Percentiles rank a stretch among this genome's conserved stretches.
phyloP scores from a whole-genome alignment of 1,140 invertebrate genomes.

The Calosoma granatense region DNA sequence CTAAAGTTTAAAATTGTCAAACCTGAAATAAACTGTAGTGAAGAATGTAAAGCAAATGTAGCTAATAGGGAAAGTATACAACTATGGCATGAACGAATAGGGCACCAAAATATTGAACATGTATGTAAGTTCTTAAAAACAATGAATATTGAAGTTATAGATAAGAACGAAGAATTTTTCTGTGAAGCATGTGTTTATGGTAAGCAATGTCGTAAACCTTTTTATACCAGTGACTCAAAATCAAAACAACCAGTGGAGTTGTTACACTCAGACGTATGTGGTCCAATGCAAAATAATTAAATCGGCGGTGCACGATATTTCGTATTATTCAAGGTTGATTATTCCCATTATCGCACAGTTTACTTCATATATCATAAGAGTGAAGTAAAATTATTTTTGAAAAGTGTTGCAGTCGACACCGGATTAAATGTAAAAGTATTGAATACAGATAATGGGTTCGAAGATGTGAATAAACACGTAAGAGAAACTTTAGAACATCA shows the following conservation, averaged over 20 bases:
- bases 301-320: constrained; percentile 27
- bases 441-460: neutral
- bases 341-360: constrained; percentile 23
- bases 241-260: constrained; percentile 25
- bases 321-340: constrained; percentile 30
- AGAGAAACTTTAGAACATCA: constrained; percentile 7
- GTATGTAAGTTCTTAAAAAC: neutral
- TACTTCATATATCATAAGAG: constrained; percentile 31
- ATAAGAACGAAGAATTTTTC: neutral
- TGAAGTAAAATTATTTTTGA: constrained; percentile 23
- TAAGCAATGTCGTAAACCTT: constrained; percentile 28
- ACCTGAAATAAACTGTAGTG: too few species aligned
- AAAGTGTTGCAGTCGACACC: constrained; percentile 15
- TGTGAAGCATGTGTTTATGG: constrained; percentile 14
- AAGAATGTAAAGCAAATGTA: too few species aligned
- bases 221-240: constrained; percentile 20
- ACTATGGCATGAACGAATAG: neutral
- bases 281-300: constrained; percentile 24
- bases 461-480: constrained; percentile 4
- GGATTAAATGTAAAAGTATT: constrained; percentile 16
- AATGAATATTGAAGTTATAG: neutral
- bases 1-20: too few species aligned
- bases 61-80: too few species aligned
- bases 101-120: neutral
- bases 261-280: constrained; percentile 36